Evolutionary conservation across 2,888 invertebrate genomes (phyloP).

Genomic region (Glomeris marginata): DNA sequence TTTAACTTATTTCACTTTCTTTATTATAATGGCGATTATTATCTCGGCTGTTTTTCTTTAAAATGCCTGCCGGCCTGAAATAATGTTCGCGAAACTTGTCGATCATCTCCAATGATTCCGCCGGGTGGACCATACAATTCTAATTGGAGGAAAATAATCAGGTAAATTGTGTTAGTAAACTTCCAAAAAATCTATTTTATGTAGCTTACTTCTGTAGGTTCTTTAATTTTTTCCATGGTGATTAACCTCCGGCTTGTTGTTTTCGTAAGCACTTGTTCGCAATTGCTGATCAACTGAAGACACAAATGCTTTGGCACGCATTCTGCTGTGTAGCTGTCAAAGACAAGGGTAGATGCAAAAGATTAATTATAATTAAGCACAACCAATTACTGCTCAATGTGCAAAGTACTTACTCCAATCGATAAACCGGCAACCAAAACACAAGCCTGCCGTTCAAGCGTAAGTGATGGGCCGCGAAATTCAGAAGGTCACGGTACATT

Average conservation of each 20-base stretch:
- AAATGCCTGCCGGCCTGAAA: too few relatives aligned
- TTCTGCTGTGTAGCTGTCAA: constrained; percentile 40
- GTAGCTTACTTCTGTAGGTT: constrained; percentile 27
- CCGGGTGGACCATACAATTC: too few relatives aligned
- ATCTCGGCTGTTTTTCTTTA: too few relatives aligned
- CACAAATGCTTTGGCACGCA: constrained; percentile 68
- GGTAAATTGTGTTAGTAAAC: too few relatives aligned
- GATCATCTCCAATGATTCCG: too few relatives aligned
- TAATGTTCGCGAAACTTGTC: too few relatives aligned
- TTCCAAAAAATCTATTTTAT: too few relatives aligned
- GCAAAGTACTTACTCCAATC: constrained; percentile 38
- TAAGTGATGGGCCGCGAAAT: constrained; percentile 64
- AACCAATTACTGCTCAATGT: background rate
- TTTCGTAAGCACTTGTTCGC: constrained; percentile 72
- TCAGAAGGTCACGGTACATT: constrained; percentile 67
- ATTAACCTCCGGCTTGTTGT: constrained; percentile 66
- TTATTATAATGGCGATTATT: too few relatives aligned
- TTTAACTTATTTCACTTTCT: too few relatives aligned
- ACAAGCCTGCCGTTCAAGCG: constrained; percentile 64
- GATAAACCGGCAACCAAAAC: constrained; percentile 87
- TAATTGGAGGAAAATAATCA: too few relatives aligned
- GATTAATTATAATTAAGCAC: constrained; percentile 2
- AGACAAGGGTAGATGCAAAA: background rate
- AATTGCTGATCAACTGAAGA: constrained; percentile 59
- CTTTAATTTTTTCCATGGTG: constrained; percentile 62